Evolutionary conservation across 92 coral and sea anemone species (phyloP).

Genomic region (Zoanthus sociatus): DNA sequence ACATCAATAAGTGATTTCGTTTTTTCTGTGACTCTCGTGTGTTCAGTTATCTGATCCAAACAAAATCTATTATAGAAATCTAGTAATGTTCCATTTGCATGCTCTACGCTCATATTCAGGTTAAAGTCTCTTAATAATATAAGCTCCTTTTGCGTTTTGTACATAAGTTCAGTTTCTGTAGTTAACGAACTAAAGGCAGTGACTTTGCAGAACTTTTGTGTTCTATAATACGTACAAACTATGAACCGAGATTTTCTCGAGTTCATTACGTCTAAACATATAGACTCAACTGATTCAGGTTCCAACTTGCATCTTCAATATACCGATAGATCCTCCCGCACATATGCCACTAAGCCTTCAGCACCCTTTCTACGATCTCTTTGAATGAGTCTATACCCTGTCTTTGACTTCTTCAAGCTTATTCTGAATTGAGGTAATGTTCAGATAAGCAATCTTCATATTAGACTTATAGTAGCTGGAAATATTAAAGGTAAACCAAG

Average conservation of each 20-base stretch:
- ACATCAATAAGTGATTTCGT: no score
- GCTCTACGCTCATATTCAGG: conserved; percentile 47
- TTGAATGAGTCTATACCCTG: not conserved
- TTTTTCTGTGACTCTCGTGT: no score
- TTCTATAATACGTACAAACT: conserved; percentile 67
- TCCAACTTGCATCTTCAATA: conserved; percentile 45
- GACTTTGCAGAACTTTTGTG: conserved; percentile 58
- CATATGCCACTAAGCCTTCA: not conserved
- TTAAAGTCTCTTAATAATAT: not conserved
- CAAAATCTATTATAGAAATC: no score
- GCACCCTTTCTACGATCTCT: not conserved
- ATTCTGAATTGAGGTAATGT: not conserved
- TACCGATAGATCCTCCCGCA: conserved; percentile 21
- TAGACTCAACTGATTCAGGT: conserved; percentile 51
- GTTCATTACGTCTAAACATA: conserved; percentile 40
- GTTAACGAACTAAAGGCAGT: conserved; percentile 51
- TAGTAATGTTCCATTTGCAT: no score
- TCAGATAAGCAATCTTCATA: not conserved
- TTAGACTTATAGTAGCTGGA: not conserved
- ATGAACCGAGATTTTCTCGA: conserved; percentile 54
- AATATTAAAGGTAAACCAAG: not conserved
- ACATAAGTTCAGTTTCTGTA: conserved; percentile 11
- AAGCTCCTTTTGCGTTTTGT: not conserved
- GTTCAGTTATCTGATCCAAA: no score
- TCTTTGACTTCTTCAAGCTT: not conserved